A percentile compares a stretch with the other conserved stretches of the same genome.
phyloP scores from a whole-genome alignment of 2,797 vertebrate genomes.

The Anolis apletophallus region DNA sequence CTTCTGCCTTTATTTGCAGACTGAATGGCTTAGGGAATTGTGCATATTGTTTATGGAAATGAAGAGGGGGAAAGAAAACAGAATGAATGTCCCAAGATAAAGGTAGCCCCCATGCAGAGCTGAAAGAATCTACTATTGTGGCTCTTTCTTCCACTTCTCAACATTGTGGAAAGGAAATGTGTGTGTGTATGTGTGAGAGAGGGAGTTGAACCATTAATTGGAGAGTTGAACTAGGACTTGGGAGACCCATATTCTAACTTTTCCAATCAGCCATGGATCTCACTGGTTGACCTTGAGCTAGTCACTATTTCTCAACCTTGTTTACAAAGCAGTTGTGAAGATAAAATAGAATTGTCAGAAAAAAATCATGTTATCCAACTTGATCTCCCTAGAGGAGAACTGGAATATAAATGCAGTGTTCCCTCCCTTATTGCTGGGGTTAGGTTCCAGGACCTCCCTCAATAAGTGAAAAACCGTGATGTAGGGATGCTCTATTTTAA shows the following conservation, averaged over 20 bases:
- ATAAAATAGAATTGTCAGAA: background rate
- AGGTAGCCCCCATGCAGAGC: slow-evolving; percentile 53
- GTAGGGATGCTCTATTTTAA: too few species aligned
- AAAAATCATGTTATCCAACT: background rate
- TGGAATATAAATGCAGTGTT: background rate
- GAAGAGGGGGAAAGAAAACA: slow-evolving; percentile 49
- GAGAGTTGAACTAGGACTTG: background rate
- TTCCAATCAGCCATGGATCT: background rate
- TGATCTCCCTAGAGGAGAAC: background rate
- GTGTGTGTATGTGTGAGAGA: background rate
- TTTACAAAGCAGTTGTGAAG: background rate
- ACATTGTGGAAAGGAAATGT: slow-evolving; percentile 9
- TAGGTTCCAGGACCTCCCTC: too few species aligned
- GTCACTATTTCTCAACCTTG: background rate
- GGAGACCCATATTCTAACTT: background rate
- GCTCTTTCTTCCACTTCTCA: slow-evolving; percentile 13
- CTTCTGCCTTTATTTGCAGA: slow-evolving; percentile 72
- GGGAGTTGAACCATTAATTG: too few species aligned
- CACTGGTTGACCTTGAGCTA: background rate
- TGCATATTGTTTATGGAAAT: slow-evolving; percentile 72
- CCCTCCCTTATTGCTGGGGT: too few species aligned
- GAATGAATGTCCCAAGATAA: slow-evolving; percentile 46
- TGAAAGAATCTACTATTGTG: slow-evolving; percentile 20
- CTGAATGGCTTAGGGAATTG: slow-evolving; percentile 52
- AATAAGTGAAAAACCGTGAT: too few species aligned